These are phyloP conservation scores for Chlamydotis undulata DNA, from an alignment of 2,113 vertebrate species.

Conservation along the genomic window DNA sequence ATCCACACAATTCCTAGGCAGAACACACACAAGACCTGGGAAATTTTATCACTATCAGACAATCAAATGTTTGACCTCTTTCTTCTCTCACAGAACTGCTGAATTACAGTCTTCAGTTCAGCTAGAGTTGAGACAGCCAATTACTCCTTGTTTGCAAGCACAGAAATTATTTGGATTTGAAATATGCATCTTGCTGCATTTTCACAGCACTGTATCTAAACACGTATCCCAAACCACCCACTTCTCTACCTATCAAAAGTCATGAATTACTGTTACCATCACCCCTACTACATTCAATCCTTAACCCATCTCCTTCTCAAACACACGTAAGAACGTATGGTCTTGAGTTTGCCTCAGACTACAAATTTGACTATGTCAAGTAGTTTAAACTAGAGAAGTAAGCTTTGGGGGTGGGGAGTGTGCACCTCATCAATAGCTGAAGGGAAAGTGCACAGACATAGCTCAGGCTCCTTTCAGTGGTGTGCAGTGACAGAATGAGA, in stretches of 20 bases:
- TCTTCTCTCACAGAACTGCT: not conserved
- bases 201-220: not conserved
- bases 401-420: not conserved
- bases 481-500: not conserved
- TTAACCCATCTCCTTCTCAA: not conserved
- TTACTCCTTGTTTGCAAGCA: not conserved
- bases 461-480: not conserved
- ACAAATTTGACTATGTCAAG: not conserved
- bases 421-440: not conserved
- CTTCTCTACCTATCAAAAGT: not conserved
- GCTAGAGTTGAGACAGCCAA: not conserved
- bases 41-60: not conserved
- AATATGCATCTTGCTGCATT: not conserved
- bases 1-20: not conserved
- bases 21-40: not conserved
- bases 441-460: not conserved
- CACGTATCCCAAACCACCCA: not conserved
- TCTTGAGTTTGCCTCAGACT: not conserved
- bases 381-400: not conserved
- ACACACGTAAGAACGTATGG: not conserved
- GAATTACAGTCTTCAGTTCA: not conserved
- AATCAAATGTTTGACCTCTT: not conserved
- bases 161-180: not conserved
- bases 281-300: not conserved
- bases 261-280: not conserved